Percentiles rank a stretch among this genome's conserved stretches.
Evolutionary conservation across 1,140 invertebrate genomes (phyloP).

Genomic region (Cydia fagiglandana): DNA sequence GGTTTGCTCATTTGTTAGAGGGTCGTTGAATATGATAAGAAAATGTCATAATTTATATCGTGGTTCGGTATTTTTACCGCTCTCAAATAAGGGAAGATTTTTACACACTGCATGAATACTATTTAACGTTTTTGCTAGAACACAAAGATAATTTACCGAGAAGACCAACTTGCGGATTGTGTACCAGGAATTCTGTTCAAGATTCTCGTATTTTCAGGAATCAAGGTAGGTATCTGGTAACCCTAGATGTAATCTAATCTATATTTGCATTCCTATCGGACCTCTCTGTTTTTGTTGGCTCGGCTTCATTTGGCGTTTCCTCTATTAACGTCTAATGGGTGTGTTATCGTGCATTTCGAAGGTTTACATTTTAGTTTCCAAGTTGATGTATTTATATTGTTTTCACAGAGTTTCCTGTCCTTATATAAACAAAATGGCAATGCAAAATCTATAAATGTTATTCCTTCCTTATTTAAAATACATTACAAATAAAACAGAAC

Average conservation of each 20-base stretch:
- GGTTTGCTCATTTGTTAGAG: background rate
- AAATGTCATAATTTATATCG: background rate
- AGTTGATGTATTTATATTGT: constrained; percentile 17
- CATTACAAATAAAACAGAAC: background rate
- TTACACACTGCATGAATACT: background rate
- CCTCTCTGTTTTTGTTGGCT: constrained; percentile 29
- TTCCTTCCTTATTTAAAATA: constrained; percentile 1
- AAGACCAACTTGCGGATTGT: no score
- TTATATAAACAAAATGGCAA: background rate
- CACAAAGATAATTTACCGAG: no score
- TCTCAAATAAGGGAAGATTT: background rate
- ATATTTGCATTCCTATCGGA: constrained; percentile 31
- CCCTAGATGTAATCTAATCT: constrained; percentile 28
- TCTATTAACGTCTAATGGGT: constrained; percentile 23
- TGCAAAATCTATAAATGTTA: background rate
- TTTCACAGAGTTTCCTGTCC: constrained; percentile 6
- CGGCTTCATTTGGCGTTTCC: constrained; percentile 19
- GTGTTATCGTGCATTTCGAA: constrained; percentile 20
- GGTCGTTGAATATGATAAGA: background rate
- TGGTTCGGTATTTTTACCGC: no score
- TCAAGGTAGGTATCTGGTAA: background rate
- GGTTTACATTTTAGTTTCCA: constrained; percentile 18
- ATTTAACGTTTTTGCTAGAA: background rate
- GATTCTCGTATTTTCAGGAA: no score
- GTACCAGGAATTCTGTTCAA: no score